Evolutionary conservation across 1,140 invertebrate species (phyloP).

Genomic region (Vollenhovia emeryi): DNA sequence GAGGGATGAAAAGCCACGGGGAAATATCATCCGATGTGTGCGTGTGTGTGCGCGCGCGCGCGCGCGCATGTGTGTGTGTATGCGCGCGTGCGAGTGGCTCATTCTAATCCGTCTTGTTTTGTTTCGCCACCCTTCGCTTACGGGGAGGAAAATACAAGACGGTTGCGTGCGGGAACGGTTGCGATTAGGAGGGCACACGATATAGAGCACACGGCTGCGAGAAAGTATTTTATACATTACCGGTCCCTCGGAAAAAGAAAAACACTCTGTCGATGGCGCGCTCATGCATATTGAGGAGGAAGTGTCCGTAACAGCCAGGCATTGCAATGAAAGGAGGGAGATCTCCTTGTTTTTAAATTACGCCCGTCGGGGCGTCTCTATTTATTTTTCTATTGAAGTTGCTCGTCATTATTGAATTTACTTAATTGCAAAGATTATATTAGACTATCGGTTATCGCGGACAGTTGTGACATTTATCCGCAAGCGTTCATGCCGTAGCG

Average conservation of each 20-base stretch:
- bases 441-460: neutral
- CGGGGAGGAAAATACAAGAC: neutral
- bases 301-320: neutral
- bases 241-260: neutral
- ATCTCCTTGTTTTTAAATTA: conserved; percentile 11
- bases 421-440: neutral
- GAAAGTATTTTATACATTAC: conserved; percentile 14
- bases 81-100: neutral
- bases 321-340: neutral
- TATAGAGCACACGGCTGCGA: neutral
- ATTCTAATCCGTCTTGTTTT: conserved; percentile 50
- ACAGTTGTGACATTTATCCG: neutral
- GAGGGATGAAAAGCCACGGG: conserved; percentile 21
- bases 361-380: neutral
- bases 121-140: neutral
- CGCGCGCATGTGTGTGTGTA: too few relatives aligned
- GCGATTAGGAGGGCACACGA: neutral
- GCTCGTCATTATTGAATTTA: neutral
- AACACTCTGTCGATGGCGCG: neutral
- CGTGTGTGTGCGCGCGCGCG: neutral
- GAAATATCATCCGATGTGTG: conserved; percentile 25
- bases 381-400: neutral
- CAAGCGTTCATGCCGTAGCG: neutral
- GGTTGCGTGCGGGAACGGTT: neutral
- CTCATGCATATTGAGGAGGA: conserved; percentile 26